phyloP scores from a whole-genome alignment of 2,888 invertebrate genomes.

The Seladonia tumulorum region DNA sequence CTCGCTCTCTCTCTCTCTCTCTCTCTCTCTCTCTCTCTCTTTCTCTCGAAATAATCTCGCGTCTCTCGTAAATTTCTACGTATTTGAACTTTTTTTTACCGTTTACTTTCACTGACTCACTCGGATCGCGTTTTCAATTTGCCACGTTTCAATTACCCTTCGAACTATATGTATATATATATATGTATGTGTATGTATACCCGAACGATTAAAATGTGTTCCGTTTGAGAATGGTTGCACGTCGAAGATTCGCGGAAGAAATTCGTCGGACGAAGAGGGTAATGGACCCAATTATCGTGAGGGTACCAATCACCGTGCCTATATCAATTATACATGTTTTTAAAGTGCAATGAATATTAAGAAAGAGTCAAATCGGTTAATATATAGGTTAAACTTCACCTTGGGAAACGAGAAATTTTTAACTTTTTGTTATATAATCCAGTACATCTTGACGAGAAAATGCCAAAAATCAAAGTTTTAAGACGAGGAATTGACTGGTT shows the following conservation, averaged over 20 bases:
- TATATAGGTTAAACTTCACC: too few relatives aligned
- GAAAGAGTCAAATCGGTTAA: too few relatives aligned
- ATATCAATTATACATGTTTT: too few relatives aligned
- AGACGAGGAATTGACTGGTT: too few relatives aligned
- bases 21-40: neutral
- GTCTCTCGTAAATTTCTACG: constrained; percentile 29
- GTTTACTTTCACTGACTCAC: constrained; percentile 47
- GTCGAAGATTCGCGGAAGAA: neutral
- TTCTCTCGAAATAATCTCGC: neutral
- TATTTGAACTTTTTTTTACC: constrained; percentile 36
- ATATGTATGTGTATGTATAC: neutral
- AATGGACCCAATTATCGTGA: too few relatives aligned
- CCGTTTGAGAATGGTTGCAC: neutral
- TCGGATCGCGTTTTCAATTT: constrained; percentile 27
- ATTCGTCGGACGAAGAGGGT: neutral
- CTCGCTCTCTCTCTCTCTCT: neutral
- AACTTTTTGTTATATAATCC: too few relatives aligned
- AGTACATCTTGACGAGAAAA: too few relatives aligned
- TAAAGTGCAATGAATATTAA: too few relatives aligned
- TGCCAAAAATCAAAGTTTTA: too few relatives aligned
- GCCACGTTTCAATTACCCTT: neutral
- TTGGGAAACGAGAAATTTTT: too few relatives aligned
- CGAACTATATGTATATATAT: neutral
- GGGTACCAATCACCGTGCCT: too few relatives aligned
- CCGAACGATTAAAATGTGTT: constrained; percentile 16